These are phyloP conservation scores for Polyommatus icarus DNA, from an alignment of 2,888 invertebrate genomes.

Conservation along the genomic window DNA sequence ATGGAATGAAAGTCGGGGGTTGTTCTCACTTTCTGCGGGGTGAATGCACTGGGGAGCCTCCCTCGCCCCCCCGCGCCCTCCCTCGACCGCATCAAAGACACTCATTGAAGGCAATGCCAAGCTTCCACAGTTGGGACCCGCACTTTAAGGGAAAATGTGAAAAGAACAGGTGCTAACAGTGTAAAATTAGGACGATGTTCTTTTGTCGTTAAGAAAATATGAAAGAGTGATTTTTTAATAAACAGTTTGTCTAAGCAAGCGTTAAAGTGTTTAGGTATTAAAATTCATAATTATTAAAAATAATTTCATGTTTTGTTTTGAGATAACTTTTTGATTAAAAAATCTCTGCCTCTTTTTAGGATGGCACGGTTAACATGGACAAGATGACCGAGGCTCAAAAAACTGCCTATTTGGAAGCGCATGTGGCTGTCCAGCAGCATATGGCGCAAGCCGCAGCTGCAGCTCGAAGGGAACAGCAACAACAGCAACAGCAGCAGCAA, in stretches of 20 bases:
- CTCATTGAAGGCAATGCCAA: conserved; percentile 60
- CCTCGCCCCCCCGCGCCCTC: conserved; percentile 49
- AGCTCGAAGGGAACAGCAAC: conserved; percentile 73
- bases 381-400: conserved; percentile 88
- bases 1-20: conserved; percentile 67
- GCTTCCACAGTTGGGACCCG: conserved; percentile 42
- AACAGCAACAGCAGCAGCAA: conserved; percentile 69
- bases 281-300: too few relatives aligned
- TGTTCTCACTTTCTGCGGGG: conserved; percentile 76
- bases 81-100: conserved; percentile 70
- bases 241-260: neutral
- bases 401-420: conserved; percentile 87
- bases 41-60: conserved; percentile 76
- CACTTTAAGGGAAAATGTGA: conserved; percentile 36
- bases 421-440: conserved; percentile 88
- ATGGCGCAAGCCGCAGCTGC: conserved; percentile 86
- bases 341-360: conserved; percentile 57
- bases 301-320: neutral
- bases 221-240: neutral
- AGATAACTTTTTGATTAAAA: neutral
- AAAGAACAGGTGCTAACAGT: conserved; percentile 35
- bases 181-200: neutral
- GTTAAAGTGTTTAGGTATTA: neutral
- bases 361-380: conserved; percentile 86
- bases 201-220: neutral